Percentiles rank a stretch among this genome's conserved stretches.
phyloP scores from a whole-genome alignment of 2,888 invertebrate species.

The Drosophila nigritarsus region DNA sequence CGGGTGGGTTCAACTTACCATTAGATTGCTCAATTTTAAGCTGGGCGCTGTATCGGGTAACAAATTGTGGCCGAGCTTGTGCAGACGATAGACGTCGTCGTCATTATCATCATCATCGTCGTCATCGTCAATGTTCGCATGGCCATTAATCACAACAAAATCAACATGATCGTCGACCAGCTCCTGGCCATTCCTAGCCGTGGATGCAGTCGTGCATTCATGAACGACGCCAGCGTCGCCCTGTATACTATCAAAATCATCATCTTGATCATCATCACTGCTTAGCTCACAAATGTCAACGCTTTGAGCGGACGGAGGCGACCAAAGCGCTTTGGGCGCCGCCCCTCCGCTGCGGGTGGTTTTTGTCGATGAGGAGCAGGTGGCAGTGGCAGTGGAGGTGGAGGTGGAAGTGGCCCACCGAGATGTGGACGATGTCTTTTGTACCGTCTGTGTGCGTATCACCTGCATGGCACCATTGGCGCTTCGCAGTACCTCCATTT shows the following conservation, averaged over 20 bases:
- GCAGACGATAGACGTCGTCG: constrained; percentile 51
- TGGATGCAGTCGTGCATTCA: constrained; percentile 47
- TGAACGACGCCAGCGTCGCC: constrained; percentile 63
- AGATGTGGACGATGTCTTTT: constrained; percentile 85
- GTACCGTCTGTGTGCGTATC: constrained; percentile 87
- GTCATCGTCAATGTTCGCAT: constrained; percentile 45
- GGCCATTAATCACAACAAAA: constrained; percentile 74
- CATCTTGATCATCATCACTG: constrained; percentile 61
- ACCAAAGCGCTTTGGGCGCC: constrained; percentile 35
- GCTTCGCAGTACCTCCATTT: constrained; percentile 89
- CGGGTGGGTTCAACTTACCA: constrained; percentile 80
- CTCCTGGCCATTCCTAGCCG: constrained; percentile 61
- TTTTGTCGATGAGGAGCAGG: constrained; percentile 61
- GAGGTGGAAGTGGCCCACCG: constrained; percentile 80
- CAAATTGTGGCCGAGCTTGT: constrained; percentile 74
- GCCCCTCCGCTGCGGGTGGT: constrained; percentile 47
- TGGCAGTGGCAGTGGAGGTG: constrained; percentile 40
- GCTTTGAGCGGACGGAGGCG: constrained; percentile 44
- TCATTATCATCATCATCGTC: constrained; percentile 43
- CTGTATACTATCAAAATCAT: constrained; percentile 45
- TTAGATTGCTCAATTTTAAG: constrained; percentile 85
- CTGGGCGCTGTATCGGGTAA: constrained; percentile 84
- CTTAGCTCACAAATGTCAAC: constrained; percentile 78
- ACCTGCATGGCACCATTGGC: constrained; percentile 89
- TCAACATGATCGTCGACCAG: constrained; percentile 71